Evolutionary conservation across 2,888 invertebrate genomes (phyloP), one percentile per base, ranked within the genome.

Genomic region (Timema podura): DNA sequence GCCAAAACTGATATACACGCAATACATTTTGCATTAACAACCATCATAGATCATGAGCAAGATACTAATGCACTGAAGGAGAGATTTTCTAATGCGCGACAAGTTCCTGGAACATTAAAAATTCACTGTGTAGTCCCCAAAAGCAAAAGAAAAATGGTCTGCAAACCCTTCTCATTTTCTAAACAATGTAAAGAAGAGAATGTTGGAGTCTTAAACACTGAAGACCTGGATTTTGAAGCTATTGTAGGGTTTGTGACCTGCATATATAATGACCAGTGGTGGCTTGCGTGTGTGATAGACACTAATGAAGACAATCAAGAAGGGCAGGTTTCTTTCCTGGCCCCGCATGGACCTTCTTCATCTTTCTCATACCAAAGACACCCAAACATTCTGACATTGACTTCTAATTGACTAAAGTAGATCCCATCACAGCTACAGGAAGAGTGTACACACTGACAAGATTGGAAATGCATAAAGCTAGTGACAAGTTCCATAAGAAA

Each of bases 321-420:
- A 54, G 54, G n/a, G 13, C n/a, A 5, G 54, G 54, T 54, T 54
- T 54, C 54, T 54, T 54, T 2, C 54, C n/a, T 6, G 54, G 54
- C 54, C 54, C 3, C 54, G n/a, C 7, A 6, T 5, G 54, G 11
- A 54, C 3, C 54, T 54, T 6, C 54, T 54, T 16, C 54, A 13
- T 54, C 7, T 54, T 54, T 54, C 54, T 15, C 5, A 54, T 54
- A 54, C 54, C 54, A 5, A 2, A 54, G 54, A 16, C 7, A 54
- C 16, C 54, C 54, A 54, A 16, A 54, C 16, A 54, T 54, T n/a
- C n/a, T n/a, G 16, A 54, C 54, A 54, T n/a, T 54, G 54, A 54
- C n/a, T 54, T 15, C n/a, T 15, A 15, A 15, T 54, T 2, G n/a
- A 3, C 54, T 9, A 54, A 2, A 54, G n/a, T 13, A 5, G n/a